These are phyloP conservation scores for Hypotaenidia okinawae DNA, from an alignment of 2,797 vertebrate species.

Conservation along the genomic window DNA sequence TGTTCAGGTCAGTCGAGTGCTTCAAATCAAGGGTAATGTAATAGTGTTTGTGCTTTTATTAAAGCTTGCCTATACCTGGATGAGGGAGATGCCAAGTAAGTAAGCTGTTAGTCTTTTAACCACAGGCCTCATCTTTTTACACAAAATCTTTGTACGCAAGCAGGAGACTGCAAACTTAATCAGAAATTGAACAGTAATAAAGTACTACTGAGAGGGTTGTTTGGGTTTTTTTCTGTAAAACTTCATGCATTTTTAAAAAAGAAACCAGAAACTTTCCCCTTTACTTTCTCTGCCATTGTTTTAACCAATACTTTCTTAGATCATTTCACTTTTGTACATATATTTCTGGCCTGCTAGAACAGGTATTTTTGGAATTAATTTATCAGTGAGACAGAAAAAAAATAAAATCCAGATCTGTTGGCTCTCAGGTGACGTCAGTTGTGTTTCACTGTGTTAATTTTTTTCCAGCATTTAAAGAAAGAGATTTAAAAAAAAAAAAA, in stretches of 20 bases:
- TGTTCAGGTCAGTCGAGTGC: rapidly evolving
- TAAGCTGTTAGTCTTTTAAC: neutral
- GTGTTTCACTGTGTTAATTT: neutral
- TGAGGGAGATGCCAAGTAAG: neutral
- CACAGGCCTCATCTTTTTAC: neutral
- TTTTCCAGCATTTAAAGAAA: neutral
- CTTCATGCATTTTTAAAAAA: neutral
- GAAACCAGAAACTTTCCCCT: neutral
- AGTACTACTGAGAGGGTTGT: neutral
- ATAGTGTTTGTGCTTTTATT: neutral
- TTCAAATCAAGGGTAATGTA: neutral
- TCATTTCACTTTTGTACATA: neutral
- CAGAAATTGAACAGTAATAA: neutral
- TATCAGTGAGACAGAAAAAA: neutral
- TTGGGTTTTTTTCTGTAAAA: neutral
- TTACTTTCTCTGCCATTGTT: neutral
- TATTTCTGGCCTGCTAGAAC: neutral
- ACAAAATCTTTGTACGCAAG: rapidly evolving
- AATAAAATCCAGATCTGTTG: conserved; percentile 20
- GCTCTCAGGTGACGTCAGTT: neutral
- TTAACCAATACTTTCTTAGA: neutral
- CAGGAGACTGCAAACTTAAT: neutral
- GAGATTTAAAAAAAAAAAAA: neutral
- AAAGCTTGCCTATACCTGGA: neutral
- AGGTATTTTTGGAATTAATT: neutral